These are phyloP conservation scores for Eulithis testata DNA, from an alignment of 2,888 invertebrate species.

Conservation along the genomic window DNA sequence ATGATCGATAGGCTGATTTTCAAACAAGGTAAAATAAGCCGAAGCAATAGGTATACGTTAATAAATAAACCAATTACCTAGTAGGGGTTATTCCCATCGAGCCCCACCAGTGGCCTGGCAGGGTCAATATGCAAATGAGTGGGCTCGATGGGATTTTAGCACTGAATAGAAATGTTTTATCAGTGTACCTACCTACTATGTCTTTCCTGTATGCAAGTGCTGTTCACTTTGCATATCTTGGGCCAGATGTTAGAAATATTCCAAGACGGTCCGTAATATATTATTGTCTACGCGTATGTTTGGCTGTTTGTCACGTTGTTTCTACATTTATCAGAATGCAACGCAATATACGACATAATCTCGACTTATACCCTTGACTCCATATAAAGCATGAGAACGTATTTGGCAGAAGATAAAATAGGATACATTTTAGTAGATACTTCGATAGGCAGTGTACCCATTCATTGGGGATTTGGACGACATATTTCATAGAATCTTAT, in stretches of 20 bases:
- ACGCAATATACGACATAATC: slow-evolving; percentile 50
- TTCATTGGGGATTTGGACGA: slow-evolving; percentile 38
- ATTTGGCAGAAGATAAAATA: slow-evolving; percentile 50
- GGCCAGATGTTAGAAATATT: slow-evolving; percentile 23
- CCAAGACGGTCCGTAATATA: slow-evolving; percentile 27
- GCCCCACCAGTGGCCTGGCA: no score
- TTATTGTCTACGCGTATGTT: slow-evolving; percentile 29
- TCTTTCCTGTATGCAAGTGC: background rate
- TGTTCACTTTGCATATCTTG: slow-evolving; percentile 27
- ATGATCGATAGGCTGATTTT: slow-evolving; percentile 13
- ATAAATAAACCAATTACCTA: background rate
- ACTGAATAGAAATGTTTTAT: background rate
- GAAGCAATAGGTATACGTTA: background rate
- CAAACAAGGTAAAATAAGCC: slow-evolving; percentile 6
- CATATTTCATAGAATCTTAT: slow-evolving; percentile 31
- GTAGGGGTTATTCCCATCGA: no score
- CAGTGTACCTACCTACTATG: no score
- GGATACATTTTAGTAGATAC: slow-evolving; percentile 37
- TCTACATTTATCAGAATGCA: slow-evolving; percentile 50
- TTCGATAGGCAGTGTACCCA: slow-evolving; percentile 26
- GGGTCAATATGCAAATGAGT: no score
- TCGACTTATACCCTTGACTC: slow-evolving; percentile 48
- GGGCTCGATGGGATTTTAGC: no score
- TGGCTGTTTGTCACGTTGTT: slow-evolving; percentile 50
- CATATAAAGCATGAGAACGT: slow-evolving; percentile 47